These are phyloP conservation scores for Hypomesus transpacificus DNA, from an alignment of 2,113 vertebrate species.

Conservation along the genomic window DNA sequence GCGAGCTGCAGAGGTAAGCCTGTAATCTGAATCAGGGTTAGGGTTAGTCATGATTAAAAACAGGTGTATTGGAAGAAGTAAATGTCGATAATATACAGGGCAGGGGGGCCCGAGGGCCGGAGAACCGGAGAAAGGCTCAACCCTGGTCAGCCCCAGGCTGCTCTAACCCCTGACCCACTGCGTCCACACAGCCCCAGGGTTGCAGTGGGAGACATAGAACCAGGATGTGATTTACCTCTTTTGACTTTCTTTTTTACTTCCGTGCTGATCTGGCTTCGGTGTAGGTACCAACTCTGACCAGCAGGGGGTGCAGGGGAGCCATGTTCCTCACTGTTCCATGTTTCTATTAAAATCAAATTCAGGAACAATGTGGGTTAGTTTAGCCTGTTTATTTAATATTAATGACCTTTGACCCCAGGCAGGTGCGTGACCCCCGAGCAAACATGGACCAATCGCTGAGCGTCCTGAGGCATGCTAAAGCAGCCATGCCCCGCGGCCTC, in stretches of 20 bases:
- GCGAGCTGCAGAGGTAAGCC: constrained; percentile 84
- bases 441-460: constrained; percentile 87
- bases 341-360: neutral
- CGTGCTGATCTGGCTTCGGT: neutral
- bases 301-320: constrained; percentile 42
- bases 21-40: neutral
- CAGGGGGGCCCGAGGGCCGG: too few relatives aligned
- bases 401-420: constrained; percentile 61
- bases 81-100: neutral
- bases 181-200: too few relatives aligned
- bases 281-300: constrained; percentile 28
- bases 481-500: constrained; percentile 76
- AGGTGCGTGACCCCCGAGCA: constrained; percentile 89
- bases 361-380: too few relatives aligned
- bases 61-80: too few relatives aligned
- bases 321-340: neutral
- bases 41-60: too few relatives aligned
- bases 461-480: constrained; percentile 84
- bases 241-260: neutral
- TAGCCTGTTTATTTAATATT: neutral
- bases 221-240: neutral
- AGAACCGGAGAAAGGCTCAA: neutral
- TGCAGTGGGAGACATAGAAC: neutral
- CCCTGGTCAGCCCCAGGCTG: neutral
- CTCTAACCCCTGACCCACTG: neutral